Evolutionary conservation across 2,888 invertebrate genomes (phyloP).

Genomic region (Coelopa pilipes): DNA sequence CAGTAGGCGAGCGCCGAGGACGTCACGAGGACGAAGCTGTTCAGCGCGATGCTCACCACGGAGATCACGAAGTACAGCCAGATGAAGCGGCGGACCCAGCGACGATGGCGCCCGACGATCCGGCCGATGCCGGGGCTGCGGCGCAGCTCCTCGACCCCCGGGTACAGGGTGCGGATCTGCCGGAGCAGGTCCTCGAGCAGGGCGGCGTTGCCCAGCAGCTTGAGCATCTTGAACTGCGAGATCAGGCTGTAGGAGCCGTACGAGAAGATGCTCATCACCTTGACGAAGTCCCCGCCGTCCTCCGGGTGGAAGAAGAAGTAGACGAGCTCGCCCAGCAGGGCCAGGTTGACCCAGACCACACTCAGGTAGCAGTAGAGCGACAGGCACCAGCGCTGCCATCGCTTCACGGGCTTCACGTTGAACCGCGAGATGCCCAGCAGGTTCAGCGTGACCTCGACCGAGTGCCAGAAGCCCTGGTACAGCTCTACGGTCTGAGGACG

Average conservation of each 20-base stretch:
- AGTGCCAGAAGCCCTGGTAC: slow-evolving; percentile 15
- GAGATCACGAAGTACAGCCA: background rate
- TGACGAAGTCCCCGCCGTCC: background rate
- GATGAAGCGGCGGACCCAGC: background rate
- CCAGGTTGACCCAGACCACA: background rate
- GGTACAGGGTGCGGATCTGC: background rate
- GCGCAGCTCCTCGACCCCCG: background rate
- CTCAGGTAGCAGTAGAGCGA: background rate
- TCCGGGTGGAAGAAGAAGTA: background rate
- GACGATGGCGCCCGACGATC: background rate
- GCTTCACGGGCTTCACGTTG: background rate
- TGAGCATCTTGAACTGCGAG: background rate
- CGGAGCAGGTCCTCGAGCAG: background rate
- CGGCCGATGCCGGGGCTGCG: background rate
- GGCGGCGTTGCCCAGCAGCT: background rate
- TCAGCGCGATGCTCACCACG: background rate
- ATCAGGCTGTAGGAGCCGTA: slow-evolving; percentile 1
- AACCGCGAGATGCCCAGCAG: slow-evolving; percentile 15
- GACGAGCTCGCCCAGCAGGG: background rate
- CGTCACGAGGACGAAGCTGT: background rate
- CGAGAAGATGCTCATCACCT: background rate
- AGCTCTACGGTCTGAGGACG: background rate
- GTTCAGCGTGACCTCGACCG: slow-evolving; percentile 4
- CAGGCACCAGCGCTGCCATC: background rate
- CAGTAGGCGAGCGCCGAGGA: background rate